Conservation (phyloP, 2,888 invertebrate genomes). For the Drosophila phalerata region DNA sequence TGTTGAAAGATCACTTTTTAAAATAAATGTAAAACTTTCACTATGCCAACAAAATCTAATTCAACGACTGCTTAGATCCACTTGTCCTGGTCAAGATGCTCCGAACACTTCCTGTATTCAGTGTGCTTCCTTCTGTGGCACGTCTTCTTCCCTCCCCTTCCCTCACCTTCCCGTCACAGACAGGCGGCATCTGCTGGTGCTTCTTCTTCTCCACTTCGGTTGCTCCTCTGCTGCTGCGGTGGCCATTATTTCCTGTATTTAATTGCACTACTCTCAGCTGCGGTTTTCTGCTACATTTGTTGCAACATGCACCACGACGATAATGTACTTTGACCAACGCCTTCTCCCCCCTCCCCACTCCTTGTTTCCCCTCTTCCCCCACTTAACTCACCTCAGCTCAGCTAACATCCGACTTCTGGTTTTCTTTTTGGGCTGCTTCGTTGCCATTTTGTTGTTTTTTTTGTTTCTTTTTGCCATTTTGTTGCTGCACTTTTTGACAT, state of each 20-base stretch:
- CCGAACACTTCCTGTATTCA: slow-evolving; percentile 55
- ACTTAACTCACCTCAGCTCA: slow-evolving; percentile 9
- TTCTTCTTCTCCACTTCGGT: slow-evolving; percentile 5
- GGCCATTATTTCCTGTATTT: slow-evolving; percentile 82
- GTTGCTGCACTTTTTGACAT: slow-evolving; percentile 53
- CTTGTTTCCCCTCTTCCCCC: not conserved
- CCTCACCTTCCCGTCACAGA: not conserved
- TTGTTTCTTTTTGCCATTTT: too few species aligned
- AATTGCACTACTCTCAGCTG: slow-evolving; percentile 80
- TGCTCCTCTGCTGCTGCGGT: slow-evolving; percentile 63
- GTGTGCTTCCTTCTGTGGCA: slow-evolving; percentile 62
- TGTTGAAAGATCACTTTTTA: not conserved
- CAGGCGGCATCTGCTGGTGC: slow-evolving; percentile 9
- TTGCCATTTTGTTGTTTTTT: slow-evolving; percentile 10
- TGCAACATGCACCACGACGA: slow-evolving; percentile 69
- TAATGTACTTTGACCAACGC: slow-evolving; percentile 71
- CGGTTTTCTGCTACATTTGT: slow-evolving; percentile 82
- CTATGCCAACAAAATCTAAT: slow-evolving; percentile 11
- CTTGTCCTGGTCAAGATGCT: slow-evolving; percentile 60
- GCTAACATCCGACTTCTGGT: slow-evolving; percentile 18
- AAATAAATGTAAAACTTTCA: slow-evolving; percentile 10
- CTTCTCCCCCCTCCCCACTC: not conserved
- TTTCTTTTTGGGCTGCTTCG: slow-evolving; percentile 28
- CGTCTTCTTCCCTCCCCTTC: not conserved
- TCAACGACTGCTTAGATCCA: slow-evolving; percentile 32